Base-by-base conservation (phyloP, 2,113 vertebrate species). In the Rostratula benghalensis region DNA sequence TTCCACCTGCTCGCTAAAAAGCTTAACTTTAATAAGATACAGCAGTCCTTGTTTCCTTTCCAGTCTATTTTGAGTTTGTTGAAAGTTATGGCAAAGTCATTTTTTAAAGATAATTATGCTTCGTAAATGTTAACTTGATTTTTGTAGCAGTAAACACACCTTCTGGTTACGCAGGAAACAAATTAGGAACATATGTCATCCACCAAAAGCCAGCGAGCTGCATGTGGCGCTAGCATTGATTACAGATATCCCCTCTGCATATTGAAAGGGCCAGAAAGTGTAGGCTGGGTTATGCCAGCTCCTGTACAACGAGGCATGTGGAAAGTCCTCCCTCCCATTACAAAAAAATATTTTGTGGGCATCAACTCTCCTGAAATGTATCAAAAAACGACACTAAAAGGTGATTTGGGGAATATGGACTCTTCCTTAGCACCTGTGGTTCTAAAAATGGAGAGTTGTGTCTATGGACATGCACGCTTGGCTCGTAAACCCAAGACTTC, bases 11-110 rank as follows among this genome's bases (percentile, higher is more conserved):
- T 95, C 89, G 57, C 56, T 88, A 94, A 94, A 93, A 90, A 35
- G 57, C 39, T 90, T 85, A 82, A 60, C 71, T 93, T 69, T 89
- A 89, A 90, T 80, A 75, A 89, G 91, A 74, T 74, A 80, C 92
- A 93, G 81, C 75, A 91, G 50, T 9, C 82, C 89, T 70, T 57
- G 48, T 91, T 93, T 92, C 85, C 89, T 97, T 98, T 79, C 91
- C 94, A 94, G 69, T 90, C 78, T 89, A 95, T 86, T 68, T 35
- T 74, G 37, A 76, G 60, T 92, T 96, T 93, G 95, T 94, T 97
- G 93, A 96, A 97, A 97, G 94, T 91, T 93, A 70, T 28, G 76
- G 78, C 46, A 68, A 96, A 97, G 96, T 92, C 37, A 96, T 93
- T 95, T 95, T 95, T 96, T 60, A 76, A 95, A 88, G 92, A 97